Conservation (phyloP, 2,888 invertebrate species). For the Sarcophaga carnaria region DNA sequence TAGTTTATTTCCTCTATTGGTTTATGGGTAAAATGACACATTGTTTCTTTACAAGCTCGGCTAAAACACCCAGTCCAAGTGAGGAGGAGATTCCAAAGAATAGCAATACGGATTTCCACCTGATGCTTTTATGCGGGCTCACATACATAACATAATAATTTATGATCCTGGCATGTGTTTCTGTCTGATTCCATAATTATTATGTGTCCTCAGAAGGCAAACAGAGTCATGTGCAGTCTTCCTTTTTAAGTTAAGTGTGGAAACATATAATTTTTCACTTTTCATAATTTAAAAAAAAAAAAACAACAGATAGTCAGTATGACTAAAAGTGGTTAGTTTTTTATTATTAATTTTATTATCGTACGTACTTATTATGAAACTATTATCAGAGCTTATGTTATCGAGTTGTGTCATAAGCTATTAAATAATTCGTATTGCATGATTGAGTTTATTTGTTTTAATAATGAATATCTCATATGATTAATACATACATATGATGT, state of each 20-base stretch:
- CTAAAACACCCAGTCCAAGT: not conserved
- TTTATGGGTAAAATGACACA: slow-evolving; percentile 8
- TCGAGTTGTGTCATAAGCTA: not conserved
- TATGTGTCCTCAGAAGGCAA: not conserved
- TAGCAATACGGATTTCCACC: slow-evolving; percentile 63
- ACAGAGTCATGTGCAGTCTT: not conserved
- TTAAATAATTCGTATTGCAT: slow-evolving; percentile 42
- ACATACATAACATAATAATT: slow-evolving; percentile 45
- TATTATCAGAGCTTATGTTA: slow-evolving; percentile 51
- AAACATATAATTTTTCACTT: slow-evolving; percentile 68
- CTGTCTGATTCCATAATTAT: not conserved
- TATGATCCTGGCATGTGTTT: slow-evolving; percentile 63
- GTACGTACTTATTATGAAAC: slow-evolving; percentile 30
- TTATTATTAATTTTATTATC: slow-evolving; percentile 2
- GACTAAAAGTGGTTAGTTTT: not conserved
- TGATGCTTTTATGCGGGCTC: slow-evolving; percentile 69
- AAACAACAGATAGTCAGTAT: not conserved
- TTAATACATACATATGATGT: slow-evolving; percentile 34
- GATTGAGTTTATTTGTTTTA: slow-evolving; percentile 63
- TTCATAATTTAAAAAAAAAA: slow-evolving; percentile 55
- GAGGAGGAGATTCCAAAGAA: slow-evolving; percentile 30
- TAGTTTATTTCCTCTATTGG: slow-evolving; percentile 1
- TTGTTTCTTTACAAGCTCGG: not conserved
- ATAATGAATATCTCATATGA: slow-evolving; percentile 47
- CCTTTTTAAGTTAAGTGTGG: slow-evolving; percentile 2